A percentile compares a stretch with the other conserved stretches of the same genome.
phyloP scores from a whole-genome alignment of 2,113 vertebrate genomes.

The Triplophysa dalaica region DNA sequence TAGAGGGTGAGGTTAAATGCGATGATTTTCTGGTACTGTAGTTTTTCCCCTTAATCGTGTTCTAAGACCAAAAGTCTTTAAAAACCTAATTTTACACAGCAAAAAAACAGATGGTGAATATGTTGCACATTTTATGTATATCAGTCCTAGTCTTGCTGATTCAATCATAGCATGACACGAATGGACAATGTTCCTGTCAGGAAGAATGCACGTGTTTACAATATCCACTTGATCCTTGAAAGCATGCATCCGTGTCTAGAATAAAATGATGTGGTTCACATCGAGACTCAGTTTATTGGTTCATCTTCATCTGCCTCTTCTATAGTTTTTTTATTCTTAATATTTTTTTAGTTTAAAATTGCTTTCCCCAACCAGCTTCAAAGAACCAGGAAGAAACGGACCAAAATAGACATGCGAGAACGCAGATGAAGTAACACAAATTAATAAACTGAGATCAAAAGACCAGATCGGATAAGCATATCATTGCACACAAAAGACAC shows the following conservation, averaged over 20 bases:
- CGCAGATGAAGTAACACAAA: constrained; percentile 15
- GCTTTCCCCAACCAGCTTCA: neutral
- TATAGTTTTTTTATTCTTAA: neutral
- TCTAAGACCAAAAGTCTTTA: neutral
- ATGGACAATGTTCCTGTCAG: constrained; percentile 30
- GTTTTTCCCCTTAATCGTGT: neutral
- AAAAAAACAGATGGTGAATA: neutral
- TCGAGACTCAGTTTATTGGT: neutral
- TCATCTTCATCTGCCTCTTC: neutral
- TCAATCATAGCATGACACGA: constrained; percentile 12
- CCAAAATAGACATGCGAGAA: constrained; percentile 12
- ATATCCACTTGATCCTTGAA: constrained; percentile 23
- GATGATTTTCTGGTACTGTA: neutral
- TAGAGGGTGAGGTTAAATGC: neutral
- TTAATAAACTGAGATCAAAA: constrained; percentile 31
- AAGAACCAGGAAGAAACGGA: neutral
- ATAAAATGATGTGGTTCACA: neutral
- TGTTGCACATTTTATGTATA: neutral
- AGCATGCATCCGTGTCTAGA: constrained; percentile 14
- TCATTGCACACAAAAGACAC: constrained; percentile 4
- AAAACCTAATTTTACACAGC: neutral
- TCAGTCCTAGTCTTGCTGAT: neutral
- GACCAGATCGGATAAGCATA: constrained; percentile 25
- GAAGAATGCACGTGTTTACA: constrained; percentile 47
- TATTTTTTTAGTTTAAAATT: neutral